A percentile compares a stretch with the other conserved stretches of the same genome.
Evolutionary conservation across 1,140 invertebrate species (phyloP).

Genomic region (Delia radicum): DNA sequence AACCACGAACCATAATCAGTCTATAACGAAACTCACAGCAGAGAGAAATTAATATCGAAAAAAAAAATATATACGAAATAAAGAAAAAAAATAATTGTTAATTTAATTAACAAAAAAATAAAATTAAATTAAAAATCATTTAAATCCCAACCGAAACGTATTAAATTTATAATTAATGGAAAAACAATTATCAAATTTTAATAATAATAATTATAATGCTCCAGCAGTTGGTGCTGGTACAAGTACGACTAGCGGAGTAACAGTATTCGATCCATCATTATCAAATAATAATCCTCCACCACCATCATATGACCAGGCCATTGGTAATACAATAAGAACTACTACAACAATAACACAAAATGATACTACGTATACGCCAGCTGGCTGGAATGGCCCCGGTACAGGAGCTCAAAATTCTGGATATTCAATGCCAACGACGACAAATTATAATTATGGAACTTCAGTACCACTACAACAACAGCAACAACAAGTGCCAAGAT

Average conservation of each 20-base stretch:
- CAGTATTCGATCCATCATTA: not conserved
- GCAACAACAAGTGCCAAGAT: constrained; percentile 9
- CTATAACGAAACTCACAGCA: not conserved
- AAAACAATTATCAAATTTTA: not conserved
- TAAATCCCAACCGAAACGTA: not conserved
- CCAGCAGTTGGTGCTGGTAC: not conserved
- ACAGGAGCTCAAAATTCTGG: not conserved
- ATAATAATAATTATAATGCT: not conserved
- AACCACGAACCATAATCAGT: not conserved
- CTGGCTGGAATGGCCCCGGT: not conserved
- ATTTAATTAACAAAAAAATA: not conserved
- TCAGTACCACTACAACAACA: not conserved
- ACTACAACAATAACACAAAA: not conserved
- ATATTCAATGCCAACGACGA: not conserved
- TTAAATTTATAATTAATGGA: not conserved
- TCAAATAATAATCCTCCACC: not conserved
- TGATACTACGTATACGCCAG: no score
- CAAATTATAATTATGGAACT: not conserved
- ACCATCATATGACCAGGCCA: constrained; percentile 49
- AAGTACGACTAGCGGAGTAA: constrained; percentile 14
- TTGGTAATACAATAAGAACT: constrained; percentile 22
- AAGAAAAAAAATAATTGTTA: not conserved
- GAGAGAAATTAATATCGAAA: not conserved
- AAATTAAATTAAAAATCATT: not conserved
- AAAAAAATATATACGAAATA: not conserved